A percentile compares a stretch with the other conserved stretches of the same genome.
Conservation (phyloP, 2,797 vertebrate species). For the Enteromius mattozi region DNA sequence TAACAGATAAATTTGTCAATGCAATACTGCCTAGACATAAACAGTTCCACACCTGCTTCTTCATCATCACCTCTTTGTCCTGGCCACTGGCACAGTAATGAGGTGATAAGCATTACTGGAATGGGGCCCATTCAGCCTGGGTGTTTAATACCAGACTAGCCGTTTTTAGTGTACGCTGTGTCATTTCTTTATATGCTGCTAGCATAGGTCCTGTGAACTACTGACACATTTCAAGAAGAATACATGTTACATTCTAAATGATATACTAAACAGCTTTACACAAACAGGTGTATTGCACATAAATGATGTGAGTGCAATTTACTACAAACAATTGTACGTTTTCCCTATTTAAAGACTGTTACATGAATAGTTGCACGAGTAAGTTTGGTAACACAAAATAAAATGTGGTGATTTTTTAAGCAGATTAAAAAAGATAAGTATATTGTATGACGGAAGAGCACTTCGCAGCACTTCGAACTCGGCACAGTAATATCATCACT, state of each 20-base stretch:
- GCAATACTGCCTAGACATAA: background rate
- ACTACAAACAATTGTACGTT: too few species aligned
- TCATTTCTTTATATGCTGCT: background rate
- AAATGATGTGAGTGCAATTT: background rate
- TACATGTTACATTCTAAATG: background rate
- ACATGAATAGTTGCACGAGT: too few species aligned
- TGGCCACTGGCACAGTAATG: background rate
- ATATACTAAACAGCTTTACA: background rate
- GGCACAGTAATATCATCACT: too few species aligned
- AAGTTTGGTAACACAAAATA: too few species aligned
- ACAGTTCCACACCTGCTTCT: background rate
- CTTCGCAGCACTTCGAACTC: too few species aligned
- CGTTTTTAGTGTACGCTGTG: background rate
- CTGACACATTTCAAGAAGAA: background rate
- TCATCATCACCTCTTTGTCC: slow-evolving; percentile 1
- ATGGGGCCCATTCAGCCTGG: background rate
- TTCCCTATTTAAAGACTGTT: too few species aligned
- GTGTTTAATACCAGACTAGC: background rate
- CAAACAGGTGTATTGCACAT: background rate
- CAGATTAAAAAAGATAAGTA: too few species aligned
- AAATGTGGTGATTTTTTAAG: too few species aligned
- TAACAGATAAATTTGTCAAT: background rate
- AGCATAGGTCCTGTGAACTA: background rate
- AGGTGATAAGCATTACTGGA: background rate
- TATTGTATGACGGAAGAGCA: too few species aligned